These are phyloP conservation scores for Hyaena hyaena DNA, from an alignment of 2,113 vertebrate genomes.

Conservation along the genomic window DNA sequence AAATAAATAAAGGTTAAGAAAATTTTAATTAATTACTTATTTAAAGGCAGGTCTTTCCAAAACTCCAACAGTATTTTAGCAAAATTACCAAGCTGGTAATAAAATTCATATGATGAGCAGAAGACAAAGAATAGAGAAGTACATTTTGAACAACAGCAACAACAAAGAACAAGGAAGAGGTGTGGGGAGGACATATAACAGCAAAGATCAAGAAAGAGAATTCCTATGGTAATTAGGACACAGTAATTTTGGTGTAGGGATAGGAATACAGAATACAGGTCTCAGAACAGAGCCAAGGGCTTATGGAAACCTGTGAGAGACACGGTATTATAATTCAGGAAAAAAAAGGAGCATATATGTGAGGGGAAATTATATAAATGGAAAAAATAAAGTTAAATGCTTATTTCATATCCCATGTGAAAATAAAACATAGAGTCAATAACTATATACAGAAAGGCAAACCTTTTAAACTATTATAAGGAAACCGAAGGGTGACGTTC, in stretches of 20 bases:
- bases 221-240: neutral
- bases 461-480: neutral
- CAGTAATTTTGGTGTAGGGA: neutral
- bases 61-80: neutral
- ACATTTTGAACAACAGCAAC: neutral
- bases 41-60: neutral
- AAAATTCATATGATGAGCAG: neutral
- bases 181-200: neutral
- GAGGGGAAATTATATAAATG: neutral
- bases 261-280: neutral
- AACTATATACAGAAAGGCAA: neutral
- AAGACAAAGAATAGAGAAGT: neutral
- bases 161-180: neutral
- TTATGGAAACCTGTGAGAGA: neutral
- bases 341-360: neutral
- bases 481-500: neutral
- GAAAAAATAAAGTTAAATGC: neutral
- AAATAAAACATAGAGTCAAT: slow-evolving; percentile 23
- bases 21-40: too few species aligned
- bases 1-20: too few species aligned
- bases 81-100: neutral
- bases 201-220: neutral
- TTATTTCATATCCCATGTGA: neutral
- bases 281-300: neutral
- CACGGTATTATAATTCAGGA: neutral